Evolutionary conservation across 2,888 invertebrate genomes (phyloP).

Genomic region (Pyrocoelia pectoralis): DNA sequence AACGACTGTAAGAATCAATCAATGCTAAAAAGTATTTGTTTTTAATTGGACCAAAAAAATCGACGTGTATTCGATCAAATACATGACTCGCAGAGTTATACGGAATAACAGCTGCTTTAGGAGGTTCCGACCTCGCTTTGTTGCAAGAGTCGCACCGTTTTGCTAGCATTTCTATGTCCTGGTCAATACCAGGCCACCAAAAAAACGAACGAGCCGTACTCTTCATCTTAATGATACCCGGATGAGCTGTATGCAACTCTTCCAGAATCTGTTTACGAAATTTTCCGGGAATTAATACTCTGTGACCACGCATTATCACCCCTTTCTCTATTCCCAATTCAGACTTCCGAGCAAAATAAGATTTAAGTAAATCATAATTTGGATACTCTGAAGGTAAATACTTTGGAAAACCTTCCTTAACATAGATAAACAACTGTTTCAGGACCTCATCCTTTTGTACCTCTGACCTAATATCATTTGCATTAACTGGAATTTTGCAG

Average conservation of each 20-base stretch:
- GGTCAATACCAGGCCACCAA: constrained; percentile 43
- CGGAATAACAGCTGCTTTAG: constrained; percentile 36
- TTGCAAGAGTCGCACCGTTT: constrained; percentile 39
- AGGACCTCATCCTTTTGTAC: not conserved
- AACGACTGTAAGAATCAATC: constrained; percentile 42
- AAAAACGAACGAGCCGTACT: constrained; percentile 39
- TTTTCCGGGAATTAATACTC: not conserved
- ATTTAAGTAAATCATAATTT: not conserved
- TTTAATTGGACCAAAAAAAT: constrained; percentile 46
- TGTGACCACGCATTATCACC: not conserved
- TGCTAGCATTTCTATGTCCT: constrained; percentile 41
- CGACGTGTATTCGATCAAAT: constrained; percentile 47
- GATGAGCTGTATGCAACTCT: not conserved
- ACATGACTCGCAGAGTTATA: constrained; percentile 42
- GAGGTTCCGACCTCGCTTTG: constrained; percentile 31
- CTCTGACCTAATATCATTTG: not conserved
- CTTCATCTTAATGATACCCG: constrained; percentile 41
- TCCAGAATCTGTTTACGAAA: not conserved
- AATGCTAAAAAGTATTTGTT: constrained; percentile 33
- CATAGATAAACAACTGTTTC: not conserved
- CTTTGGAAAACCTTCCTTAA: not conserved
- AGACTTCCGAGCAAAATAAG: not conserved
- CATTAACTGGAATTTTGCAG: not conserved
- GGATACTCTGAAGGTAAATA: not conserved
- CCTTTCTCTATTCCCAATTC: not conserved